Conservation (phyloP, 2,797 vertebrate species). For the Otolemur crassicaudatus region DNA sequence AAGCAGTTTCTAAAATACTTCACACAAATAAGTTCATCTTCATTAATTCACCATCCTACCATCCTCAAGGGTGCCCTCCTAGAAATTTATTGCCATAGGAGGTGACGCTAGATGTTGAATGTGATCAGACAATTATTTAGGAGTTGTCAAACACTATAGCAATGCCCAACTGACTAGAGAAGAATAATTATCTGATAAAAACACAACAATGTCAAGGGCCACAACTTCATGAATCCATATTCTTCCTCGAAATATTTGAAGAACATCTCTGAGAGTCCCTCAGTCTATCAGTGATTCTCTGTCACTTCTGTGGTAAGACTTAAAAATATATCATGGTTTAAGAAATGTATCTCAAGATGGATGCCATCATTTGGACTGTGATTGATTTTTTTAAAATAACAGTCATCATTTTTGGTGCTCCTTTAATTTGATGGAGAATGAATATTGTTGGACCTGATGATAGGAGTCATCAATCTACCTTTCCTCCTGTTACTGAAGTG, state of each 20-base stretch:
- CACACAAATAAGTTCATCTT: not conserved
- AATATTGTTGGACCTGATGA: conserved; percentile 56
- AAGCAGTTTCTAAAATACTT: not conserved
- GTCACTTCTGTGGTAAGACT: not conserved
- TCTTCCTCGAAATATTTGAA: not conserved
- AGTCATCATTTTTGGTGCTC: conserved; percentile 55
- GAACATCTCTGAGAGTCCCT: not conserved
- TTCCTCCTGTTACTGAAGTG: not conserved
- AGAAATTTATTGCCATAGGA: not conserved
- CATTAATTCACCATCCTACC: not conserved
- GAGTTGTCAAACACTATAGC: not conserved
- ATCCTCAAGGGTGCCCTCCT: not conserved
- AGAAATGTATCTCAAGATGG: conserved; percentile 35
- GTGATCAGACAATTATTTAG: not conserved
- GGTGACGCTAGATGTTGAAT: not conserved
- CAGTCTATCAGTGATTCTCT: not conserved
- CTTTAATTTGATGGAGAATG: conserved; percentile 68
- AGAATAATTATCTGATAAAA: not conserved
- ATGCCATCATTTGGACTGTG: conserved; percentile 64
- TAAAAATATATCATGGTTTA: conserved; percentile 46
- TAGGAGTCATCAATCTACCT: conserved; percentile 52
- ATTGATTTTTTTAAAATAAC: conserved; percentile 65
- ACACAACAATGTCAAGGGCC: not conserved
- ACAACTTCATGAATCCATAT: not conserved
- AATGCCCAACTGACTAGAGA: not conserved